Evolutionary conservation across 53 echinoderm and acorn worm species (phyloP).

Genomic region (Apostichopus leukothele): DNA sequence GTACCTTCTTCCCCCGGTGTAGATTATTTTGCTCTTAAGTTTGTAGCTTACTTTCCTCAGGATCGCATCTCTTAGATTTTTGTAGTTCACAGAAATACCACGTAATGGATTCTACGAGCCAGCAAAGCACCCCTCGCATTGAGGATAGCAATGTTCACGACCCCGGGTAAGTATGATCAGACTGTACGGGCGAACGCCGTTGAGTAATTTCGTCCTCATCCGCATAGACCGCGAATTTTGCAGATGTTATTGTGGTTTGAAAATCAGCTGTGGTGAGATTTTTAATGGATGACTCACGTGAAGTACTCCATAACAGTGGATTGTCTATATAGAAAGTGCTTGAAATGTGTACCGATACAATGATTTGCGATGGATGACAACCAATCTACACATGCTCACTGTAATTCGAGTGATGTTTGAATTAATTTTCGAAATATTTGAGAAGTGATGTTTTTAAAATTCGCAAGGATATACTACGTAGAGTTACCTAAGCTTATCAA

Average conservation of each 20-base stretch:
- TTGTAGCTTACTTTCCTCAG: slow-evolving; percentile 50
- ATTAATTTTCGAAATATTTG: neutral
- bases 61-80: slow-evolving; percentile 47
- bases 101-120: slow-evolving; percentile 51
- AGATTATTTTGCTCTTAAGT: slow-evolving; percentile 49
- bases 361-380: slow-evolving; percentile 3
- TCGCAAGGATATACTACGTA: neutral
- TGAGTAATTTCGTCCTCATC: slow-evolving; percentile 23
- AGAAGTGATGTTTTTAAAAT: neutral
- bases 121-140: slow-evolving; percentile 51
- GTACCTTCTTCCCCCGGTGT: slow-evolving; percentile 43
- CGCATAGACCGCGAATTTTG: slow-evolving; percentile 41
- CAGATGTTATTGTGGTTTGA: slow-evolving; percentile 46
- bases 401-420: slow-evolving; percentile 6
- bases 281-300: slow-evolving; percentile 20
- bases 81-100: slow-evolving; percentile 43
- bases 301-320: slow-evolving; percentile 10
- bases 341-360: slow-evolving; percentile 7
- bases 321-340: slow-evolving; percentile 9
- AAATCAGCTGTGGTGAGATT: slow-evolving; percentile 38
- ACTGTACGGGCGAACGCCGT: slow-evolving; percentile 37
- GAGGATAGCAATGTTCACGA: slow-evolving; percentile 49
- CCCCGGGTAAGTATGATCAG: slow-evolving; percentile 53
- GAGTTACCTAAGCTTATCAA: too few relatives aligned
- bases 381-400: neutral